These are phyloP conservation scores for Dendrocopos noguchii DNA, from an alignment of 2,113 vertebrate species.

Conservation along the genomic window DNA sequence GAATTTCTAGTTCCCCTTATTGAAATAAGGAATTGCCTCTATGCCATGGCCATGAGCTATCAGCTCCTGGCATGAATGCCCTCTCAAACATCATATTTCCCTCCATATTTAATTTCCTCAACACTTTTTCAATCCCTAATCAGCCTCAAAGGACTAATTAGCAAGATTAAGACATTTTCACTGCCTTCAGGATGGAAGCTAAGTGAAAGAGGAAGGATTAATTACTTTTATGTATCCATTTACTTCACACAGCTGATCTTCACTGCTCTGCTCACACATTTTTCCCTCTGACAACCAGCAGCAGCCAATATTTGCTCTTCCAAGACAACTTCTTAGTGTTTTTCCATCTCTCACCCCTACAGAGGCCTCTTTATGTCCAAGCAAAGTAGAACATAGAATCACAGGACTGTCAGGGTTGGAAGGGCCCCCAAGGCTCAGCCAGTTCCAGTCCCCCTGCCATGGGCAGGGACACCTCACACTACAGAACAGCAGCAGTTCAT, in stretches of 20 bases:
- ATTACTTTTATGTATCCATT: conserved; percentile 10
- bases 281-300: not conserved
- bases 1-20: conserved; percentile 21
- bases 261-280: not conserved
- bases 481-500: not conserved
- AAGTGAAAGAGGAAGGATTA: not conserved
- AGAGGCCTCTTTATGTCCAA: not conserved
- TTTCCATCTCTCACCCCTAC: not conserved
- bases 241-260: conserved; percentile 17
- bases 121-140: conserved; percentile 15
- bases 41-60: not conserved
- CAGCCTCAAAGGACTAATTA: conserved; percentile 51
- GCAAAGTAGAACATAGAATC: not conserved
- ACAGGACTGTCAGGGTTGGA: too few relatives aligned
- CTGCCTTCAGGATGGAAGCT: conserved; percentile 4
- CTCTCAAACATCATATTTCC: not conserved
- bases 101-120: conserved; percentile 41
- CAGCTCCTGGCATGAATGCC: conserved; percentile 14
- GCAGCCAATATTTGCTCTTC: not conserved
- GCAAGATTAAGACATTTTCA: conserved; percentile 19
- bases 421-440: too few relatives aligned
- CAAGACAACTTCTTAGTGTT: not conserved
- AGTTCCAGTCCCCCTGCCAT: too few relatives aligned
- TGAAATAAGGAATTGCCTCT: not conserved
- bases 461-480: not conserved